Percentiles rank a stretch among this genome's conserved stretches.
Conservation (phyloP, 1,140 invertebrate species). For the Dolichoris vasculosae region DNA sequence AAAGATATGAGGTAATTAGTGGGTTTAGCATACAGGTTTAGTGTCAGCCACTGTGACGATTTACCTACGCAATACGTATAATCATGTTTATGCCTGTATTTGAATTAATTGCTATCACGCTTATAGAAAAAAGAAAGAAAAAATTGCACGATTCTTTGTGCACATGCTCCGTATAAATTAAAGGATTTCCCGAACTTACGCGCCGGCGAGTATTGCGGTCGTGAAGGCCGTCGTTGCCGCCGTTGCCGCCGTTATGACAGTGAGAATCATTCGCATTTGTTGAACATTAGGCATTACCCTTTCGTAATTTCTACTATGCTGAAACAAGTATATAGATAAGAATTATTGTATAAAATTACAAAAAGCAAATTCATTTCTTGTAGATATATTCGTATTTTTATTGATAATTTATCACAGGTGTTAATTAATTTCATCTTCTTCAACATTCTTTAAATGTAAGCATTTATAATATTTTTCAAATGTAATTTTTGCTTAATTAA, state of each 20-base stretch:
- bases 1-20: background rate
- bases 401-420: background rate
- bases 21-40: background rate
- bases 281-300: background rate
- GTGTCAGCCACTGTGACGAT: background rate
- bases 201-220: constrained; percentile 37
- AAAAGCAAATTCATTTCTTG: background rate
- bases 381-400: background rate
- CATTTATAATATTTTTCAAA: background rate
- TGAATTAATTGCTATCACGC: constrained; percentile 13
- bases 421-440: background rate
- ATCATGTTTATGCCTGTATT: background rate
- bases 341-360: background rate
- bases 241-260: background rate
- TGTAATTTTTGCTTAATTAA: background rate
- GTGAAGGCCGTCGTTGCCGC: constrained; percentile 11
- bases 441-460: background rate
- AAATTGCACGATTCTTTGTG: constrained; percentile 36
- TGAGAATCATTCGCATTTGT: constrained; percentile 4
- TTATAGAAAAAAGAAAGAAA: background rate
- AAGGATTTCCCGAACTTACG: constrained; percentile 42
- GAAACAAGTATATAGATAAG: background rate
- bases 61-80: background rate
- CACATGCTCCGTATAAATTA: constrained; percentile 27
- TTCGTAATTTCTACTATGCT: constrained; percentile 2